phyloP scores from a whole-genome alignment of 2,888 invertebrate genomes.

The Polyploca ridens region DNA sequence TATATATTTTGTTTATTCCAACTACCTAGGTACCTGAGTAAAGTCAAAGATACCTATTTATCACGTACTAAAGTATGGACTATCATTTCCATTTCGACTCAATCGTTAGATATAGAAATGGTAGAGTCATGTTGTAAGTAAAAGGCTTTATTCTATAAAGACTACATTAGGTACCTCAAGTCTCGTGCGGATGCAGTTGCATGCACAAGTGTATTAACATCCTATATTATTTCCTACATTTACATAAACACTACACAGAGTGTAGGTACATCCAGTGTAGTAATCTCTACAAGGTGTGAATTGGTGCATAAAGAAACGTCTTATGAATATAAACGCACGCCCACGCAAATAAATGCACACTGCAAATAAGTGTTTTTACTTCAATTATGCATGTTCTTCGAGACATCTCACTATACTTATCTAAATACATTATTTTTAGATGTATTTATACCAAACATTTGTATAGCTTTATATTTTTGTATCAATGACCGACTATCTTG shows the following conservation, averaged over 20 bases:
- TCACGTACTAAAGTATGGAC: no score
- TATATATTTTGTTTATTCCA: no score
- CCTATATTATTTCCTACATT: constrained; percentile 5
- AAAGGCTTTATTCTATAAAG: not conserved
- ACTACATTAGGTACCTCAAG: not conserved
- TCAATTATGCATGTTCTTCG: not conserved
- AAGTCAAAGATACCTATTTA: no score
- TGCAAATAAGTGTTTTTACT: not conserved
- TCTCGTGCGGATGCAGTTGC: not conserved
- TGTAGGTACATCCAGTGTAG: not conserved
- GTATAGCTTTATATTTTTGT: not conserved
- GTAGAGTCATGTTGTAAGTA: no score
- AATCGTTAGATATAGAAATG: no score
- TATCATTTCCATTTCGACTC: no score
- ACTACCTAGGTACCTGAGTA: no score
- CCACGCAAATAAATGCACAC: not conserved
- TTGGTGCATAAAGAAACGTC: not conserved
- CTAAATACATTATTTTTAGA: not conserved
- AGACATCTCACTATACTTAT: not conserved
- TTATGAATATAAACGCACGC: not conserved
- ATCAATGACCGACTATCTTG: not conserved
- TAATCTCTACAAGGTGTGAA: not conserved
- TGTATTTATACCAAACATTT: not conserved
- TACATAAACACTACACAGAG: not conserved
- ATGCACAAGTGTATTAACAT: not conserved